Conservation (phyloP, 2,113 vertebrate species). For the Callionymus lyra region DNA sequence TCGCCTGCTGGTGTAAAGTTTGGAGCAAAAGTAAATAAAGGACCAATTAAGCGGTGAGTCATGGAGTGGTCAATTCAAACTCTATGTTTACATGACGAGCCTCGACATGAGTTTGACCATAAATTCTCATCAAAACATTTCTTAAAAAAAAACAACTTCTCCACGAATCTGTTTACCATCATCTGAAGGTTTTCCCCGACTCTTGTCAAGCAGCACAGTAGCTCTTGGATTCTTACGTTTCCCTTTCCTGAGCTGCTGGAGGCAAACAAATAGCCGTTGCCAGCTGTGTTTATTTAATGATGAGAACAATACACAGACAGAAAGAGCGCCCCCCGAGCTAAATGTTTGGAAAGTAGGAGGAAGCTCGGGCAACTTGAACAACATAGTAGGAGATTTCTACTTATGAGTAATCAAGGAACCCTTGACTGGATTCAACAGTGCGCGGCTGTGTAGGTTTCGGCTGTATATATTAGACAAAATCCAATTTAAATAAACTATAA, state of each 20-base stretch:
- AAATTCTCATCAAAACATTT: slow-evolving; percentile 2
- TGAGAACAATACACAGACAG: slow-evolving; percentile 43
- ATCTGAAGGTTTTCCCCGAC: slow-evolving; percentile 12
- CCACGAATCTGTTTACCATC: slow-evolving; percentile 35
- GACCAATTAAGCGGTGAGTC: too few species aligned
- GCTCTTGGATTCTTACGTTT: slow-evolving; percentile 19
- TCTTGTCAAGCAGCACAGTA: slow-evolving; percentile 19
- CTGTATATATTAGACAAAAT: too few species aligned
- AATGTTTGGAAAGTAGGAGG: slow-evolving; percentile 43
- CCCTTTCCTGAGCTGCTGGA: slow-evolving; percentile 12
- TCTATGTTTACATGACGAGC: too few species aligned
- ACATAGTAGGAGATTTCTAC: slow-evolving; percentile 34
- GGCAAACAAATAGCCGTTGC: slow-evolving; percentile 27
- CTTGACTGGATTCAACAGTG: too few species aligned
- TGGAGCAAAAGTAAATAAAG: slow-evolving; percentile 15
- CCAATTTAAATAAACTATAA: too few species aligned
- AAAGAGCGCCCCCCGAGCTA: slow-evolving; percentile 31
- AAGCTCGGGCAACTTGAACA: slow-evolving; percentile 27
- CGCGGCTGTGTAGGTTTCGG: too few species aligned
- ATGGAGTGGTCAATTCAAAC: too few species aligned
- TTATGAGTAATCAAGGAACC: slow-evolving; percentile 15
- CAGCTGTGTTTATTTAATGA: slow-evolving; percentile 58
- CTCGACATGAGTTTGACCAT: too few species aligned
- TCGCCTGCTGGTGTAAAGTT: slow-evolving; percentile 28
- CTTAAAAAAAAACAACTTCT: too few species aligned